Percentiles rank a stretch among this genome's conserved stretches.
Evolutionary conservation across 2,888 invertebrate genomes (phyloP).

Genomic region (Tipula unca): DNA sequence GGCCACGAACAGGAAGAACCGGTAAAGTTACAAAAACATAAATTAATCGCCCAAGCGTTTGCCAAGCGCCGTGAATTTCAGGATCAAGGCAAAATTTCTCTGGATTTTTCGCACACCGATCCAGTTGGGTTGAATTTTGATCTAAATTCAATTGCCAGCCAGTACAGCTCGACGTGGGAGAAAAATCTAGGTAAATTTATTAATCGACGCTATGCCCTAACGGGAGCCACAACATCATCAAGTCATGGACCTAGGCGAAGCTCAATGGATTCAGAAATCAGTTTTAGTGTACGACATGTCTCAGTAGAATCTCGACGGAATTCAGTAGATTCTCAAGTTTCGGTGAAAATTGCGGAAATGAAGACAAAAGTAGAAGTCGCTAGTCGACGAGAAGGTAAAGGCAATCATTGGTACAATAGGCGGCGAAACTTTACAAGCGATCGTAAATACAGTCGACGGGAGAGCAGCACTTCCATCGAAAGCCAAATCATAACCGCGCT

Average conservation of each 20-base stretch:
- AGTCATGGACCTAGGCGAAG: slow-evolving; percentile 51
- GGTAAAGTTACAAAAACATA: slow-evolving; percentile 73
- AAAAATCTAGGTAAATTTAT: slow-evolving; percentile 82
- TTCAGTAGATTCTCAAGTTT: slow-evolving; percentile 79
- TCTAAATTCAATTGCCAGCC: slow-evolving; percentile 65
- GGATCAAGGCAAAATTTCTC: slow-evolving; percentile 74
- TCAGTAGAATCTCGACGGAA: slow-evolving; percentile 80
- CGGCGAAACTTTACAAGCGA: slow-evolving; percentile 34
- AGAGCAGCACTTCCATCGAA: slow-evolving; percentile 73
- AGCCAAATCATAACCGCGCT: slow-evolving; percentile 53
- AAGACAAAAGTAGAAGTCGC: slow-evolving; percentile 61
- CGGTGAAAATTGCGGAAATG: slow-evolving; percentile 75
- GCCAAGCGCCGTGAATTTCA: slow-evolving; percentile 78
- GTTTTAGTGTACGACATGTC: slow-evolving; percentile 70
- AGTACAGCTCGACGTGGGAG: slow-evolving; percentile 85
- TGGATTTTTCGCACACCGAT: slow-evolving; percentile 82
- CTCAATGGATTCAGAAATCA: slow-evolving; percentile 59
- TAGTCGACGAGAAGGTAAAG: slow-evolving; percentile 34
- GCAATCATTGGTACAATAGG: slow-evolving; percentile 28
- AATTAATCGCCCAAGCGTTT: slow-evolving; percentile 85
- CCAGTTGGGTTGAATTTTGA: slow-evolving; percentile 76
- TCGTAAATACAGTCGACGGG: slow-evolving; percentile 38
- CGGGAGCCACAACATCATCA: slow-evolving; percentile 45
- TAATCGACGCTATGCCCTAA: slow-evolving; percentile 73
- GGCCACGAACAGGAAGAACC: slow-evolving; percentile 60